Conservation (phyloP, 2,113 vertebrate genomes). For the Esox niger region DNA sequence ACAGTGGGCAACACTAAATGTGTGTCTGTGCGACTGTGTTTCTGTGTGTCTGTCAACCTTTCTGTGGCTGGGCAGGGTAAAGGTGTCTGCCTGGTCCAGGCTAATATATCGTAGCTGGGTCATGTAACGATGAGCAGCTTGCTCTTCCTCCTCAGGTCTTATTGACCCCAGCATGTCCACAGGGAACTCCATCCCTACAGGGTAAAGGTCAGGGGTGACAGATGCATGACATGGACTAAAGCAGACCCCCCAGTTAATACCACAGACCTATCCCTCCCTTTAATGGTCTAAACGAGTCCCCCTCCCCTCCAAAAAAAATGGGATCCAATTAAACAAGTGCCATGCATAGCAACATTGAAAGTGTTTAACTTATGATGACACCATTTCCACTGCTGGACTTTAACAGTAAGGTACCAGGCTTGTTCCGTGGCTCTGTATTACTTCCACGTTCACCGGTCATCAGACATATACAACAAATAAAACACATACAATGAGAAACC, state of each 20-base stretch:
- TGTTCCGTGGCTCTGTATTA: no score
- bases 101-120: slow-evolving; percentile 63
- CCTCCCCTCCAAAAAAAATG: no score
- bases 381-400: no score
- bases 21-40: background rate
- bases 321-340: no score
- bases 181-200: slow-evolving; percentile 79
- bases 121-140: slow-evolving; percentile 68
- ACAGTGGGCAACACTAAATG: background rate
- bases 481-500: no score
- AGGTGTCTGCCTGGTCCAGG: slow-evolving; percentile 64
- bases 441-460: background rate
- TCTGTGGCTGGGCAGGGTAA: slow-evolving; percentile 55
- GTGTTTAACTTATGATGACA: no score
- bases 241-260: no score
- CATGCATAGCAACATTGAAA: no score
- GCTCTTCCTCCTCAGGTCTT: slow-evolving; percentile 75
- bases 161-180: slow-evolving; percentile 75
- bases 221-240: background rate
- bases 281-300: no score
- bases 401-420: no score
- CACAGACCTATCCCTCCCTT: no score
- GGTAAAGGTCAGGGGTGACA: background rate
- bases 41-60: slow-evolving; percentile 50
- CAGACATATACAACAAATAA: background rate